phyloP scores from a whole-genome alignment of 2,888 invertebrate genomes.

The Tinea pellionella region DNA sequence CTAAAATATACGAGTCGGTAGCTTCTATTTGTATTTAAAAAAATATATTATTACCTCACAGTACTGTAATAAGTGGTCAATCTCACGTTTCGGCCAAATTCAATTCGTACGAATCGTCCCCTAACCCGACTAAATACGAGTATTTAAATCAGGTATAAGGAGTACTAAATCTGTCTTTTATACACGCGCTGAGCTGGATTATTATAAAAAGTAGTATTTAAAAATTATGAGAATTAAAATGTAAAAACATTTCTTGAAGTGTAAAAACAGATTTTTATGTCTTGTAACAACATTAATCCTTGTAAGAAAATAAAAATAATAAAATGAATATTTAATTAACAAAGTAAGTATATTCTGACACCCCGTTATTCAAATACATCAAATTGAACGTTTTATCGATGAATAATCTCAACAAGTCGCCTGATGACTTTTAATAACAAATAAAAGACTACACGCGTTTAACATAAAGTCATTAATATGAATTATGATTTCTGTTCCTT shows the following conservation, averaged over 20 bases:
- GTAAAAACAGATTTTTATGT: conserved; percentile 9
- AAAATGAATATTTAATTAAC: conserved; percentile 9
- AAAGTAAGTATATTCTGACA: background rate
- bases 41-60: too few relatives aligned
- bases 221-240: too few relatives aligned
- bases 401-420: conserved; percentile 4
- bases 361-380: conserved; percentile 12
- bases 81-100: too few relatives aligned
- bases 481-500: background rate
- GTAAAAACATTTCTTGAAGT: background rate
- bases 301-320: background rate
- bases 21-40: conserved; percentile 8
- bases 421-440: conserved; percentile 1
- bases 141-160: too few relatives aligned
- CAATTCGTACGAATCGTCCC: too few relatives aligned
- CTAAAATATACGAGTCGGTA: conserved; percentile 4
- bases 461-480: conserved; percentile 6
- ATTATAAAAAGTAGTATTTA: too few relatives aligned
- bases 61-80: too few relatives aligned
- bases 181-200: too few relatives aligned
- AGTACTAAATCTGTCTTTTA: too few relatives aligned
- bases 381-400: conserved; percentile 9
- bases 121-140: too few relatives aligned
- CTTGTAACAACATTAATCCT: conserved; percentile 9
- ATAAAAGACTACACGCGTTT: background rate